A percentile compares a stretch with the other conserved stretches of the same genome.
phyloP scores from a whole-genome alignment of 1,140 invertebrate genomes.

The Calycopis cecrops region DNA sequence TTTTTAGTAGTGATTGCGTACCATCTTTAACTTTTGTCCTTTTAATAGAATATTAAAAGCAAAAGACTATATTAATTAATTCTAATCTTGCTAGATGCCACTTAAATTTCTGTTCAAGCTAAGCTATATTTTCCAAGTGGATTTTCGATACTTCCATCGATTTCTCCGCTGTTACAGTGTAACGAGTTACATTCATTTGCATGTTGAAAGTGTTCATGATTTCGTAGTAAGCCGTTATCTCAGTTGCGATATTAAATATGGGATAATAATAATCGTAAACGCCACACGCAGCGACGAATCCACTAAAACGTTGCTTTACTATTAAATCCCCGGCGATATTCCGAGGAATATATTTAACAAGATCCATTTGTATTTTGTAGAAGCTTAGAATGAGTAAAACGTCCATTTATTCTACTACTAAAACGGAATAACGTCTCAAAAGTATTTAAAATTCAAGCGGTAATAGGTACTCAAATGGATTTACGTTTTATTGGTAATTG shows the following conservation, averaged over 20 bases:
- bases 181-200: not conserved
- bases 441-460: too few species aligned
- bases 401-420: too few species aligned
- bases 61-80: not conserved
- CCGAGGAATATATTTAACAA: not conserved
- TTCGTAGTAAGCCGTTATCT: not conserved
- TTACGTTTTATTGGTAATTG: too few species aligned
- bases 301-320: not conserved
- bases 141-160: not conserved
- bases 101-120: not conserved
- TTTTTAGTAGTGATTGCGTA: too few species aligned
- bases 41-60: too few species aligned
- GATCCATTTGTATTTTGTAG: not conserved
- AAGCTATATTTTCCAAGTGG: not conserved
- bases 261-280: conserved; percentile 1
- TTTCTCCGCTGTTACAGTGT: not conserved
- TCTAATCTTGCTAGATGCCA: not conserved
- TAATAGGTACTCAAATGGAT: too few species aligned
- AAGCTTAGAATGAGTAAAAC: too few species aligned
- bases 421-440: too few species aligned
- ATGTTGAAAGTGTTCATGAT: not conserved
- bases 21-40: too few species aligned
- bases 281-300: not conserved
- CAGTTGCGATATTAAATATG: not conserved
- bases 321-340: not conserved